Conservation (phyloP, 2,113 vertebrate species). For the Microcebus tavaratra region DNA sequence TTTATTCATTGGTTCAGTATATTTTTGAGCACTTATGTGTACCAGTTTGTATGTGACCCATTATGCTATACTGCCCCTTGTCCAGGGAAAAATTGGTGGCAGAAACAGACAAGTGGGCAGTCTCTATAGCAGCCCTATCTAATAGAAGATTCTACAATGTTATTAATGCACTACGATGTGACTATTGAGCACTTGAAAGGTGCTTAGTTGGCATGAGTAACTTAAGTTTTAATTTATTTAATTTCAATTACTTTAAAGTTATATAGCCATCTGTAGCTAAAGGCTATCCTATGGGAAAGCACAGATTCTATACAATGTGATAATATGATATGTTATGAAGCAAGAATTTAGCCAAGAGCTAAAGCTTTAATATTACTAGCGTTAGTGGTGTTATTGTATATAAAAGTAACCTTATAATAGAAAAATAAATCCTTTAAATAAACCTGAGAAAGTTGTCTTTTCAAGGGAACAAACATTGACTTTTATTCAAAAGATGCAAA, state of each 20-base stretch:
- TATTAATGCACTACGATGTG: background rate
- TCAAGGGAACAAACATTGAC: background rate
- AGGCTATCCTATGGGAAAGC: background rate
- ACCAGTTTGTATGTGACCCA: background rate
- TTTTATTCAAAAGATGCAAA: constrained; percentile 17
- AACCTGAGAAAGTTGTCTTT: background rate
- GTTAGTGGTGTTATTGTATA: background rate
- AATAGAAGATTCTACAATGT: background rate
- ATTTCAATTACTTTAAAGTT: constrained; percentile 37
- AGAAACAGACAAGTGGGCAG: background rate
- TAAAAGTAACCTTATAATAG: background rate
- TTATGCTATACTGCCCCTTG: background rate
- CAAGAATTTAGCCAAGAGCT: background rate
- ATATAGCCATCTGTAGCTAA: background rate
- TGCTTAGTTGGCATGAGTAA: background rate
- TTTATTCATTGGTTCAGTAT: background rate
- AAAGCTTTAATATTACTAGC: background rate
- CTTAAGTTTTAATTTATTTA: constrained; percentile 24
- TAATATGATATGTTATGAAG: background rate
- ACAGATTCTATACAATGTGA: background rate
- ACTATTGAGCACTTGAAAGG: background rate
- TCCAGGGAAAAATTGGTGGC: background rate
- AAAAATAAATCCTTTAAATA: constrained; percentile 1
- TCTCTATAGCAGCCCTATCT: background rate
- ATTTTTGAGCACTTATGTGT: background rate